These are phyloP conservation scores for Hemicordylus capensis DNA, from an alignment of 2,113 vertebrate species.

Conservation along the genomic window DNA sequence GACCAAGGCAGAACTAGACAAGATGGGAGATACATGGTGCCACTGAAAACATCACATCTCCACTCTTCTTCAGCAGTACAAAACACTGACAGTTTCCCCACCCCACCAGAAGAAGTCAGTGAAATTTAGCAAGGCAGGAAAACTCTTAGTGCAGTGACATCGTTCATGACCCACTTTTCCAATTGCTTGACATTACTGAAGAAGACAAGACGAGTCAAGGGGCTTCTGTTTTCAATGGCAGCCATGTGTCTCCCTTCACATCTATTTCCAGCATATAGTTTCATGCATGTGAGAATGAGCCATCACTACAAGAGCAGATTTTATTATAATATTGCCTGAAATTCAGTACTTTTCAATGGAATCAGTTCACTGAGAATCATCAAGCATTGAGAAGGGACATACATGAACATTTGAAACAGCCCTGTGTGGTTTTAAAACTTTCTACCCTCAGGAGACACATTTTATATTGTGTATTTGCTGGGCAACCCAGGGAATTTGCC, in stretches of 20 bases:
- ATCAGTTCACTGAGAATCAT: conserved; percentile 3
- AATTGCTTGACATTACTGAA: neutral
- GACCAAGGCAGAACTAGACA: neutral
- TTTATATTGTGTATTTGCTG: neutral
- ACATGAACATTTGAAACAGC: neutral
- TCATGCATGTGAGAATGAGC: neutral
- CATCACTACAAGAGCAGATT: neutral
- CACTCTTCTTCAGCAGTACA: conserved; percentile 12
- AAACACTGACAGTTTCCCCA: neutral
- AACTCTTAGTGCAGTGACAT: neutral
- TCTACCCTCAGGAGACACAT: neutral
- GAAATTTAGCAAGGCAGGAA: neutral
- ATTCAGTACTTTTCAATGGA: neutral
- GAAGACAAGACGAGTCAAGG: neutral
- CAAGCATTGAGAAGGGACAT: neutral
- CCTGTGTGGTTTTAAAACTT: neutral
- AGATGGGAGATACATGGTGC: neutral
- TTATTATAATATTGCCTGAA: neutral
- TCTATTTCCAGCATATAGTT: neutral
- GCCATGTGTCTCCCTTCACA: neutral
- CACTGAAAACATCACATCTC: neutral
- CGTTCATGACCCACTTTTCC: neutral
- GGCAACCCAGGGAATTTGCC: neutral
- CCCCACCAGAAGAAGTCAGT: neutral
- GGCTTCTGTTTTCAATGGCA: neutral